Evolutionary conservation across 2,797 vertebrate species (phyloP).

Genomic region (Lemur catta): DNA sequence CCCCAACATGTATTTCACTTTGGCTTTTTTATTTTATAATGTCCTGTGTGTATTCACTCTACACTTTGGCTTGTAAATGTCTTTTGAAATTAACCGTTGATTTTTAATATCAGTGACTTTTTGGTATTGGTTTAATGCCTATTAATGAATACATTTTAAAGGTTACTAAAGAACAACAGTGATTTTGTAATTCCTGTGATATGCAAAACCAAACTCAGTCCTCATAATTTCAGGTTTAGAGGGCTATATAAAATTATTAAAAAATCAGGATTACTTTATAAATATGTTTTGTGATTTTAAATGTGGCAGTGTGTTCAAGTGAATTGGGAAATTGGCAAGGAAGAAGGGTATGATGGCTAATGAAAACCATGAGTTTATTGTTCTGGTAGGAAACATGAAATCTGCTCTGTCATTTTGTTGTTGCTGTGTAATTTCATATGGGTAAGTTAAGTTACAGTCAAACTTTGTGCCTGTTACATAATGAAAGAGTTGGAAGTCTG

Average conservation of each 20-base stretch:
- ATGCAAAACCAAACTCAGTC: neutral
- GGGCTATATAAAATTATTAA: neutral
- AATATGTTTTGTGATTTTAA: neutral
- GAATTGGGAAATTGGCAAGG: neutral
- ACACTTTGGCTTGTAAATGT: neutral
- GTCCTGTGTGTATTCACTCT: neutral
- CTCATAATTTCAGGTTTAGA: neutral
- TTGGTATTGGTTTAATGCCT: neutral
- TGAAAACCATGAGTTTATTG: neutral
- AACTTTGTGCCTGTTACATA: neutral
- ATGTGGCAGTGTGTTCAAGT: neutral
- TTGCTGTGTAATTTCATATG: neutral
- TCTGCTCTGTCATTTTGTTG: neutral
- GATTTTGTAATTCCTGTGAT: neutral
- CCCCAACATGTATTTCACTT: neutral
- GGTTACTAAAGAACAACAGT: neutral
- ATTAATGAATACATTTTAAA: neutral
- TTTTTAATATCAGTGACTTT: conserved; percentile 2
- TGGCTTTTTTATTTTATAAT: neutral
- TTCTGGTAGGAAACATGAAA: neutral
- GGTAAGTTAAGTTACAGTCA: neutral
- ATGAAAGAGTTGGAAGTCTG: neutral
- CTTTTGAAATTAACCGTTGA: neutral
- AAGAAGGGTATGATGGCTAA: neutral
- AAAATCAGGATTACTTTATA: neutral